Evolutionary conservation across 2,113 vertebrate species (phyloP).

Genomic region (Sinocyclocheilus rhinocerous): DNA sequence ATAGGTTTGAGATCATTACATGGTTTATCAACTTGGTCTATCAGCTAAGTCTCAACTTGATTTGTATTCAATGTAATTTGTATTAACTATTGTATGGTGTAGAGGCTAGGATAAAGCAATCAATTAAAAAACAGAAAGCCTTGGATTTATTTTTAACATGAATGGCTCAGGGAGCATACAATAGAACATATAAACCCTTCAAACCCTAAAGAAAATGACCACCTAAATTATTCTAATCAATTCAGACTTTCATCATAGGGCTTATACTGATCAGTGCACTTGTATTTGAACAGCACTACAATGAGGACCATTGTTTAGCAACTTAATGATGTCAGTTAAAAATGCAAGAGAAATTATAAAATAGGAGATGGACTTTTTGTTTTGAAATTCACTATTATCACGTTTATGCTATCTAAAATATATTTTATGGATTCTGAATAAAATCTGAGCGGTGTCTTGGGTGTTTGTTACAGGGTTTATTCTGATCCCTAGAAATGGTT

Average conservation of each 20-base stretch:
- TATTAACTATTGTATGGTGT: conserved; percentile 12
- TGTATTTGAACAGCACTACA: not conserved
- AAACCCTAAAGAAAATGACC: conserved; percentile 11
- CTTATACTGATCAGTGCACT: conserved; percentile 3
- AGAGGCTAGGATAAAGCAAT: not conserved
- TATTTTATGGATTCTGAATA: not conserved
- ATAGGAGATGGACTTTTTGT: not conserved
- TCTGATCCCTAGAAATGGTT: not conserved
- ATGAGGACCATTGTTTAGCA: not conserved
- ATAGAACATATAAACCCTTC: not conserved
- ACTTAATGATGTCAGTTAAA: not conserved
- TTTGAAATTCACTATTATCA: not conserved
- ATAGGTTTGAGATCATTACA: not conserved
- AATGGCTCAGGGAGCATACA: not conserved
- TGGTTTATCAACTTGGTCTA: not conserved
- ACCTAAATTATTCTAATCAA: conserved; percentile 38
- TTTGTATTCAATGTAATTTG: too few species aligned
- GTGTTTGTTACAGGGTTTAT: not conserved
- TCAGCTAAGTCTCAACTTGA: not conserved
- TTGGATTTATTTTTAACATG: not conserved
- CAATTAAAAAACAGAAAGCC: not conserved
- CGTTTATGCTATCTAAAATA: not conserved
- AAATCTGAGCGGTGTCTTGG: not conserved
- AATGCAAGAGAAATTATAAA: not conserved
- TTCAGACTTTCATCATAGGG: conserved; percentile 21